phyloP scores from a whole-genome alignment of 2,888 invertebrate species.

The Platycheirus rosarum region DNA sequence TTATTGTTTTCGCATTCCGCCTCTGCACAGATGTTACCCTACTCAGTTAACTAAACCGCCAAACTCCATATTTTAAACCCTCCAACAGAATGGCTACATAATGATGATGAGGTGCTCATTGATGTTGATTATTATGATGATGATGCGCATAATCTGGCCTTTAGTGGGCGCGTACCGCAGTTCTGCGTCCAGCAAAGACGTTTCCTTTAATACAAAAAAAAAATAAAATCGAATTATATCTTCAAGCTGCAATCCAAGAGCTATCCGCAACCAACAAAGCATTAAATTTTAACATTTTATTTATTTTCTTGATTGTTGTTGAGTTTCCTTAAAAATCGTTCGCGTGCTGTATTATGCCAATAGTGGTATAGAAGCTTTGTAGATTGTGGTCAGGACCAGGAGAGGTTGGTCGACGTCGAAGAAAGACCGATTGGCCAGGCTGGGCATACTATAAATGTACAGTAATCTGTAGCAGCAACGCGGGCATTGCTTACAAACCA shows the following conservation, averaged over 20 bases:
- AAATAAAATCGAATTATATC: neutral
- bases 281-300: constrained; percentile 71
- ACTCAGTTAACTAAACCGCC: constrained; percentile 15
- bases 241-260: constrained; percentile 19
- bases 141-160: constrained; percentile 71
- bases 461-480: constrained; percentile 37
- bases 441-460: constrained; percentile 39
- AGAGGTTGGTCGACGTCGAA: constrained; percentile 15
- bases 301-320: constrained; percentile 68
- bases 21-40: constrained; percentile 57
- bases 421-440: neutral
- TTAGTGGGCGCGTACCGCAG: constrained; percentile 67
- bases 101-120: constrained; percentile 71
- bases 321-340: constrained; percentile 54
- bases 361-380: constrained; percentile 31
- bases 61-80: neutral
- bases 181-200: constrained; percentile 24
- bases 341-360: constrained; percentile 72
- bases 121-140: constrained; percentile 72
- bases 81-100: neutral
- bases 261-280: constrained; percentile 51
- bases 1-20: constrained; percentile 21
- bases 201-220: constrained; percentile 21
- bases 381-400: constrained; percentile 46
- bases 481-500: constrained; percentile 50